A percentile compares a stretch with the other conserved stretches of the same genome.
These are phyloP conservation scores for Catonia carolina DNA, from an alignment of 2,888 invertebrate species.

Conservation along the genomic window DNA sequence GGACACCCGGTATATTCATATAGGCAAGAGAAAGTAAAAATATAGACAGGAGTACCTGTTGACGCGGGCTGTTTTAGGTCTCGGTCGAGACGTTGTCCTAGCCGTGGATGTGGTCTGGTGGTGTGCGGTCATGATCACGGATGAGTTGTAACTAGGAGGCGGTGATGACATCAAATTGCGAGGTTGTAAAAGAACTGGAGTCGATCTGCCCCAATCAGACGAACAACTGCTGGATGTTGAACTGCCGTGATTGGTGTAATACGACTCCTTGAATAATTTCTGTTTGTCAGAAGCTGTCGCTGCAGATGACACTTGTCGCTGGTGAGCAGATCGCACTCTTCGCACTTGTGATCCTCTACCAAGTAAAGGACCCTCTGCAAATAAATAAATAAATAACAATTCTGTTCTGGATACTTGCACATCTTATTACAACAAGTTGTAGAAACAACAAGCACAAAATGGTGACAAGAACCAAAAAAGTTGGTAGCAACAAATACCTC, in stretches of 20 bases:
- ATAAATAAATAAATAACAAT: too few species aligned
- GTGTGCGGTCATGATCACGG: too few species aligned
- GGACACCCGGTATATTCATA: too few species aligned
- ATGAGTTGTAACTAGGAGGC: conserved; percentile 20
- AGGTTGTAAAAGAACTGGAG: background rate
- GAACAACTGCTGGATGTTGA: conserved; percentile 31
- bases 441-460: too few species aligned
- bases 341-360: conserved; percentile 42
- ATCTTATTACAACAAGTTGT: too few species aligned
- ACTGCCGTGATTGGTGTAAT: conserved; percentile 27
- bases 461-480: too few species aligned
- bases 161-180: conserved; percentile 16
- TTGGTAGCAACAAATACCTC: too few species aligned
- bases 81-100: conserved; percentile 31
- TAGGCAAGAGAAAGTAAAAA: too few species aligned
- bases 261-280: conserved; percentile 28
- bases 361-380: conserved; percentile 40
- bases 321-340: conserved; percentile 42
- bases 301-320: conserved; percentile 22
- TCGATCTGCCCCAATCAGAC: conserved; percentile 24
- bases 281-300: conserved; percentile 22
- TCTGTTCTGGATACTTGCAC: too few species aligned
- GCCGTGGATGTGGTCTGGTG: conserved; percentile 19
- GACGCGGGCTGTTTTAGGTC: conserved; percentile 37
- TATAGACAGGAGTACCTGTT: too few species aligned